These are phyloP conservation scores for Lasiommata megera DNA, from an alignment of 2,888 invertebrate genomes.

Conservation along the genomic window DNA sequence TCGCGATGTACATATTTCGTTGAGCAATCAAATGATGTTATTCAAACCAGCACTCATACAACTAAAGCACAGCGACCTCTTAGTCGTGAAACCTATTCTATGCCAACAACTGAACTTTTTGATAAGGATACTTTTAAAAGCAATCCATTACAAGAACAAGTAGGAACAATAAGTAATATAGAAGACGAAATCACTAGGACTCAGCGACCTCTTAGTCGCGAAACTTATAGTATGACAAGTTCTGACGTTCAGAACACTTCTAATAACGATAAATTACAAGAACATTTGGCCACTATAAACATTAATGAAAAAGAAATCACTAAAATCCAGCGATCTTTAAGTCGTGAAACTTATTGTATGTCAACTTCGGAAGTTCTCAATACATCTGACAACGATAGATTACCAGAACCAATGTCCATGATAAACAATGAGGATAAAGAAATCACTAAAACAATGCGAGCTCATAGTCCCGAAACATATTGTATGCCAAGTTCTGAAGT, in stretches of 20 bases:
- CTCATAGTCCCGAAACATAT: not conserved
- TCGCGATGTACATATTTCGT: not conserved
- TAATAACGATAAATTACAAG: not conserved
- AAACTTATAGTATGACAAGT: not conserved
- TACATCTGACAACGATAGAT: not conserved
- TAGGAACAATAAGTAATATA: not conserved
- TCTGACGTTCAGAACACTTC: not conserved
- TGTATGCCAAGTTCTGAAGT: not conserved
- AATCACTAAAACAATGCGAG: not conserved
- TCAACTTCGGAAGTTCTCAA: not conserved
- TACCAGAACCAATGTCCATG: not conserved
- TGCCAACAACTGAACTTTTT: not conserved
- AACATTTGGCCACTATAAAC: not conserved
- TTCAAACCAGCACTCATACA: not conserved
- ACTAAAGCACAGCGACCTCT: constrained; percentile 2
- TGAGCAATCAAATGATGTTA: not conserved
- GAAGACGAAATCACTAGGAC: not conserved
- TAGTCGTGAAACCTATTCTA: constrained; percentile 16
- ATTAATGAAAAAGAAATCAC: not conserved
- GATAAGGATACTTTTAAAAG: not conserved
- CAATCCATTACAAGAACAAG: not conserved
- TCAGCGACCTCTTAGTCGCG: not conserved
- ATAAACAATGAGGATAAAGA: not conserved
- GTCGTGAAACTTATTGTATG: constrained; percentile 18
- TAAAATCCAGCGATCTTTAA: not conserved